Evolutionary conservation across 2,888 invertebrate genomes (phyloP), one percentile per base, ranked within the genome.

Genomic region (Cephus rjabovi): DNA sequence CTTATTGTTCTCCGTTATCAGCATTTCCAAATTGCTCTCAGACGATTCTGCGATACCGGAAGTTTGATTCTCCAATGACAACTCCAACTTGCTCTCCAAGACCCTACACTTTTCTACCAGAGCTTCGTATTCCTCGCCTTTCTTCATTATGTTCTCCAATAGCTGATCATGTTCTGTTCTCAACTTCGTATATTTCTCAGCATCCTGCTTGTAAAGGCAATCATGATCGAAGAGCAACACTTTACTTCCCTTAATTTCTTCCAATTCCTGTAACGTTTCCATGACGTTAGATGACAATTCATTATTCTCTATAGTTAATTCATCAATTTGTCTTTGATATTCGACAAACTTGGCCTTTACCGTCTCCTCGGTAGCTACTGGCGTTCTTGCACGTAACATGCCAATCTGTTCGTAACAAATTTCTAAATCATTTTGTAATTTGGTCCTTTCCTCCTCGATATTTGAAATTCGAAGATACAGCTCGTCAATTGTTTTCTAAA

Each of bases 231-330:
- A 86, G 1, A 85, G 70, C 15, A 85, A 77, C 3, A 84, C 77
- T 77, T 87, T 85, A 37, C 84, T 86, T 71, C 87, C 85, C 74
- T 87, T 89, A 1, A 87, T 75, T 31, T 78, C 83, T 30, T 89
- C 87, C 1, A 89, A 78, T 70, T 91, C 89, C 76, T 93, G 92
- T 76, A 94, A 92, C 79, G 90, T 93, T 74, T 95, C 94, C 90
- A 94, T 93, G 3, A 95, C 83, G 87, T 94, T 92, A 69, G 92
- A 93, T 0, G 95, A 94, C 34, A 95, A 89, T 74, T 91, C 90
- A 15, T 84, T 83, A 76, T 90, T 90, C 76, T 87, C 89, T 1
- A 75, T 76, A 1, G 78, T 87, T 37, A 90, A 81, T 11, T 76
- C 34, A 31, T 84, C 84, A 9, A 89, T 86, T 71, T 83, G 84